Evolutionary conservation across 2,797 vertebrate genomes (phyloP).

Genomic region (Gallinago solitaria): DNA sequence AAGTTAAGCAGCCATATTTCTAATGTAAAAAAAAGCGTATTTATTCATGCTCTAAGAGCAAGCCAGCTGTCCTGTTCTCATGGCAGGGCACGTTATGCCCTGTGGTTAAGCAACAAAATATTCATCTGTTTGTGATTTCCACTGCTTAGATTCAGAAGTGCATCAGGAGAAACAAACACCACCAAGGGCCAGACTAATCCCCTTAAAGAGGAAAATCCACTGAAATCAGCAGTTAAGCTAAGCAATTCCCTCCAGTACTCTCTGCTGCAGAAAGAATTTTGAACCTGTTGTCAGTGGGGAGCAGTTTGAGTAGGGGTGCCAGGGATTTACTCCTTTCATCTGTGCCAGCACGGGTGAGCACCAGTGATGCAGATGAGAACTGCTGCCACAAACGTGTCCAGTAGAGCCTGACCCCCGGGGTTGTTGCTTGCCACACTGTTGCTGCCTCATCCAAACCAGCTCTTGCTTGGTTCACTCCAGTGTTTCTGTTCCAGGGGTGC

Average conservation of each 20-base stretch:
- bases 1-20: not conserved
- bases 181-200: not conserved
- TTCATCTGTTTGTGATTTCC: not conserved
- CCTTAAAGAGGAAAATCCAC: not conserved
- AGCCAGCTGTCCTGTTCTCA: not conserved
- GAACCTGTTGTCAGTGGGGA: not conserved
- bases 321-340: no score
- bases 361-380: not conserved
- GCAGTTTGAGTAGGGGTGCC: not conserved
- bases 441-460: not conserved
- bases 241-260: not conserved
- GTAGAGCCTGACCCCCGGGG: accelerated
- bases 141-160: not conserved
- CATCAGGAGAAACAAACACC: not conserved
- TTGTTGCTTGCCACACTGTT: accelerated
- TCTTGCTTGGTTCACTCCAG: not conserved
- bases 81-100: not conserved
- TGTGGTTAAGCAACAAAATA: not conserved
- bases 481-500: not conserved
- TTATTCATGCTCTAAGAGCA: not conserved
- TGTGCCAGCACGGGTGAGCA: not conserved
- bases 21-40: not conserved
- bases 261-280: not conserved
- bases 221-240: not conserved
- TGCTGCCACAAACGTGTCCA: not conserved